Base-by-base conservation (phyloP, 1,140 invertebrate species). In the Temnothorax nylanderi region DNA sequence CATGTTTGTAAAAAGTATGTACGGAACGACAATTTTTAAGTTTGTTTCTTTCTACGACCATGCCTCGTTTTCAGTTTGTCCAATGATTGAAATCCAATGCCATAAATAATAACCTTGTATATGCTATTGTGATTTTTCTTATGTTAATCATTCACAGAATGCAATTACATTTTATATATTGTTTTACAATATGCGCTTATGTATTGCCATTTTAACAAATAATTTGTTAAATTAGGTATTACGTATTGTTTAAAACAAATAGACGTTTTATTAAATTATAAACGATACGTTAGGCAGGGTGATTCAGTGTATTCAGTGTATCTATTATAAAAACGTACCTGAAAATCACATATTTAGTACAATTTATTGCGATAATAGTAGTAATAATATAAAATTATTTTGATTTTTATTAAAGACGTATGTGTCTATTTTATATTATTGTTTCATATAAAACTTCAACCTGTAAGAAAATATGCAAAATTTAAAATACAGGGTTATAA, bases 101-200 rank as follows among this genome's bases (percentile, higher is more conserved):
- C 21, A 26, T 13, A 60, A 41, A 65, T 80, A 54, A 67, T 81
- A 37, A 49, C 60, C n/a, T 67, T n/a, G 26, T 41, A 56, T 21
- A 56, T 21, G 10, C n/a, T 47, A 69, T 67, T 8, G 18, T 76
- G 41, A 51, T 5, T 44, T 65, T 65, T 75, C 47, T 65, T 37
- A 16, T 32, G 34, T 69, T 81, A 44, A 10, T 81, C n/a, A 49
- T 44, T 62, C 5, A 72, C 2, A 71, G 26, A 56, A n/a, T 47
- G 37, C 16, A 60, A 82, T 72, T 82, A 60, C 18, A 13, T 84
- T 84, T 60, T 60, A 72, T 47, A n/a, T 72, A 56, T 64, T 26
- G 44, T 37, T 49, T 16, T 37, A 7, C 7, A 3, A 21, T 56
- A 41, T 32, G 32, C 44, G 44, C 26, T 54, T 56, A n/a, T 11